phyloP scores from a whole-genome alignment of 2,797 vertebrate species.

The Uromys caudimaculatus region DNA sequence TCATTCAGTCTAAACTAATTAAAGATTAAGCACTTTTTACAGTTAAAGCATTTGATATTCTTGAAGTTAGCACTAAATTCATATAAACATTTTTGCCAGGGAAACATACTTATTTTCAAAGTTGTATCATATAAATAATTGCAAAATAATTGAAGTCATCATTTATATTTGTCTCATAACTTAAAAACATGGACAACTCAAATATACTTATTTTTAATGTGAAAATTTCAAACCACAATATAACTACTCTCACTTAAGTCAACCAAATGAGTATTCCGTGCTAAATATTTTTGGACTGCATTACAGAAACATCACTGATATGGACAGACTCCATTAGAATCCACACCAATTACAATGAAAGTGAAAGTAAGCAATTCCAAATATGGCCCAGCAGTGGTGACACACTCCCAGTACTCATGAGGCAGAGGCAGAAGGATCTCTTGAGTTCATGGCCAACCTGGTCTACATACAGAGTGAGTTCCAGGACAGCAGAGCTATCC shows the following conservation, averaged over 20 bases:
- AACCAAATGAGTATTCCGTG: constrained; percentile 23
- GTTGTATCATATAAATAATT: constrained; percentile 68
- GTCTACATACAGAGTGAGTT: not conserved
- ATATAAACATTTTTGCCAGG: constrained; percentile 56
- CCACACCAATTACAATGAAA: constrained; percentile 18
- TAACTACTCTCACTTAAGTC: constrained; percentile 49
- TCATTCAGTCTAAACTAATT: constrained; percentile 60
- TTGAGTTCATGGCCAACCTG: not conserved
- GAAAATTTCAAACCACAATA: not conserved
- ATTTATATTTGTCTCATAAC: constrained; percentile 57
- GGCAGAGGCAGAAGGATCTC: not conserved
- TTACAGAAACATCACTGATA: constrained; percentile 37
- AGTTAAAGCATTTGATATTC: constrained; percentile 66
- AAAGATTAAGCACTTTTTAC: constrained; percentile 61
- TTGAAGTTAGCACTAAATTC: constrained; percentile 67
- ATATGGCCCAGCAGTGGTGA: not conserved
- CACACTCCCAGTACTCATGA: not conserved
- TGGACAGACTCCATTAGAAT: constrained; percentile 64
- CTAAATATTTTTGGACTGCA: constrained; percentile 52
- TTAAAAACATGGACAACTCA: constrained; percentile 66
- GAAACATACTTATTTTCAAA: constrained; percentile 71
- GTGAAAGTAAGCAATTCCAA: constrained; percentile 63
- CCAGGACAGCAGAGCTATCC: not conserved
- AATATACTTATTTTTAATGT: constrained; percentile 26
- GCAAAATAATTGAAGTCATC: constrained; percentile 65